phyloP scores from a whole-genome alignment of 2,113 vertebrate species.

The Gymnocephalus cernua region DNA sequence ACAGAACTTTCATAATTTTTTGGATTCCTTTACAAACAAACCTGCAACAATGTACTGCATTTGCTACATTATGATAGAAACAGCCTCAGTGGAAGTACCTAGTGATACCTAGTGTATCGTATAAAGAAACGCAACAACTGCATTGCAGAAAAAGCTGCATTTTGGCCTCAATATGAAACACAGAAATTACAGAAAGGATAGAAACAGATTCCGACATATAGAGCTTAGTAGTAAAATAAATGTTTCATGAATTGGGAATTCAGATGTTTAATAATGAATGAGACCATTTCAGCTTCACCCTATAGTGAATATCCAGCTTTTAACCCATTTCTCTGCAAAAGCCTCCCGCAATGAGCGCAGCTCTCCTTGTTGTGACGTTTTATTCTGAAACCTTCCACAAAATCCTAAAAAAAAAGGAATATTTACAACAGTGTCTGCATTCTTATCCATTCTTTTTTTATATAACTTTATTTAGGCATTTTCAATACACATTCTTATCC shows the following conservation, averaged over 20 bases:
- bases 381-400: neutral
- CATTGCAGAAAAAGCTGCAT: neutral
- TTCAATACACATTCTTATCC: neutral
- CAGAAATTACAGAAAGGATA: neutral
- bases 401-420: neutral
- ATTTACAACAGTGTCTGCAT: neutral
- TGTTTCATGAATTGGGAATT: slow-evolving; percentile 49
- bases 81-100: neutral
- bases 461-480: too few species aligned
- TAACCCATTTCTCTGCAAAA: slow-evolving; percentile 10
- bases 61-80: neutral
- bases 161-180: neutral
- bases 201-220: slow-evolving; percentile 6
- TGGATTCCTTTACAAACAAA: neutral
- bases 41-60: neutral
- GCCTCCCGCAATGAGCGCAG: slow-evolving; percentile 7
- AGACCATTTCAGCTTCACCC: slow-evolving; percentile 20
- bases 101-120: neutral
- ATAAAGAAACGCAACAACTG: neutral
- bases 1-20: neutral
- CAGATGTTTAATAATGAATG: slow-evolving; percentile 44
- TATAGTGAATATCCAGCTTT: slow-evolving; percentile 23
- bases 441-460: neutral
- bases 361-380: neutral
- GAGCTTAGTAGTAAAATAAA: slow-evolving; percentile 6